Evolutionary conservation across 2,797 vertebrate species (phyloP).

Genomic region (Ctenochaetus hawaiiensis): DNA sequence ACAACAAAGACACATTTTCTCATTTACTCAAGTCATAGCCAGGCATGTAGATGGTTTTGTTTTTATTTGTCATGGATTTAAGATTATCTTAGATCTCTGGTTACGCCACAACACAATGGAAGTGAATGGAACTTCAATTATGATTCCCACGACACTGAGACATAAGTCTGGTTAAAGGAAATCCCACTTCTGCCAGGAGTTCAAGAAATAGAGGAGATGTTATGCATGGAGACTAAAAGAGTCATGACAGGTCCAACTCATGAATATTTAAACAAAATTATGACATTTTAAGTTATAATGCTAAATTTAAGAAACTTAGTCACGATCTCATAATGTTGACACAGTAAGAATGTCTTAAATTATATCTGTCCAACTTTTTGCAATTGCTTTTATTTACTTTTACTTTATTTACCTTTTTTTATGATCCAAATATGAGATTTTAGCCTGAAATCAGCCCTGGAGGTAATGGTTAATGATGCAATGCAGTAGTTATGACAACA

Average conservation of each 20-base stretch:
- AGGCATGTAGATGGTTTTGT: neutral
- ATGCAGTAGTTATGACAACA: too few species aligned
- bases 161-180: neutral
- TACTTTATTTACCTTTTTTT: too few species aligned
- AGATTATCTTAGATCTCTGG: neutral
- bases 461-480: too few species aligned
- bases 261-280: neutral
- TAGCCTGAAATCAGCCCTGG: too few species aligned
- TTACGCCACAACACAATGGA: neutral
- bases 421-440: too few species aligned
- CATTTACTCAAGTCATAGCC: neutral
- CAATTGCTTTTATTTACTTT: too few species aligned
- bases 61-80: neutral
- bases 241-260: neutral
- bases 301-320: too few species aligned
- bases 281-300: neutral
- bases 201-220: neutral
- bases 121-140: neutral
- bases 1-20: neutral
- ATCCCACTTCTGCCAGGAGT: neutral
- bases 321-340: neutral
- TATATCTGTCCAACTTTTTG: neutral
- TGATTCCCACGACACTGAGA: neutral
- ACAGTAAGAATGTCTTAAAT: neutral
- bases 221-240: neutral